Evolutionary conservation across 2,113 vertebrate genomes (phyloP), one percentile per base, ranked within the genome.

Genomic region (Macquaria australasica): DNA sequence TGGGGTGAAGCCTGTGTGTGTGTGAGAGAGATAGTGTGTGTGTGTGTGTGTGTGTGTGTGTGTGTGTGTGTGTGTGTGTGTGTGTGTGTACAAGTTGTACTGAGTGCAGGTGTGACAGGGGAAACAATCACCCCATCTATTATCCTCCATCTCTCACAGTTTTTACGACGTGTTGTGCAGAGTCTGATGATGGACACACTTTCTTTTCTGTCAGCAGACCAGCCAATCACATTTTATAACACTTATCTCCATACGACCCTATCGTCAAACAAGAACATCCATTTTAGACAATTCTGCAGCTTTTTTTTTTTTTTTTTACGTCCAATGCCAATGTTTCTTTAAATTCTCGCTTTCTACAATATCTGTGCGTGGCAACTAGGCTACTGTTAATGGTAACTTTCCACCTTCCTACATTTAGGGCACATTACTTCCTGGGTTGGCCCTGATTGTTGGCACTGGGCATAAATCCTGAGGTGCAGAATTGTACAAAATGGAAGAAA

Each of bases 91-190:
- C 43, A 58, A 63, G 43, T 70, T 20, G 25, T 55, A 60, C 56
- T 4, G 55, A 81, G 64, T 75, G 73, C 73, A 77, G 74, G 75
- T 89, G 69, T 62, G 63, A 82, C 53, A 55, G 50, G 6, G 60
- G 50, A 70, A 34, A 69, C 68, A 67, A 55, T 78, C 60, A 60
- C n/a, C 18, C 12, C 37, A 55, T 71, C 28, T 41, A 4, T 78
- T 78, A 51, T 78, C 41, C 16, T 58, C 68, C 18, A 37, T 58
- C 28, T 45, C 20, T 76, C n/a, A 59, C 12, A 73, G 51, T 68
- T 60, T 76, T 62, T 23, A 66, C 8, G 4, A 73, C 41, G 64
- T 56, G n/a, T 45, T 9, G 10, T 18, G 60, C 50, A 53, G 60
- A 39, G 51, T 31, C 37, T 68, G 55, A 50, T 5, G 1, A 58